These are phyloP conservation scores for Nezara viridula DNA, from an alignment of 2,888 invertebrate species.

Conservation along the genomic window DNA sequence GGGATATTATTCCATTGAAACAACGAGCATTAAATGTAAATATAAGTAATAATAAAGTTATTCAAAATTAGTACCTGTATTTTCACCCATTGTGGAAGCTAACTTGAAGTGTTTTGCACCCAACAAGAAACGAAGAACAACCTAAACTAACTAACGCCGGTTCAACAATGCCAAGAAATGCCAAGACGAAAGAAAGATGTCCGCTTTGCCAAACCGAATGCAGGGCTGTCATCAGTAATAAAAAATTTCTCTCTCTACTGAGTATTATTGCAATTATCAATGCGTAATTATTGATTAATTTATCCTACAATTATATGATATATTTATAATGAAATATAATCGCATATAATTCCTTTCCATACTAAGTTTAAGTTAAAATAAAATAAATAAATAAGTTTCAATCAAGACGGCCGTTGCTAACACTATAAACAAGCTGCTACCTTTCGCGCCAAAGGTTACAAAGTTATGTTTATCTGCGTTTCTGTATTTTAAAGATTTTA, in stretches of 20 bases:
- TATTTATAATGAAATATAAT: not conserved
- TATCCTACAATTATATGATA: not conserved
- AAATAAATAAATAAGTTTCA: not conserved
- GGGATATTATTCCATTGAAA: not conserved
- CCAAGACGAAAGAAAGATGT: constrained; percentile 38
- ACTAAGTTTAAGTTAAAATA: not conserved
- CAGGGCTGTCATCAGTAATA: not conserved
- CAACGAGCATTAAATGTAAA: not conserved
- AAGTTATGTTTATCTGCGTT: not conserved
- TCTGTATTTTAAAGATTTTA: not conserved
- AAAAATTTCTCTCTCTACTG: not conserved
- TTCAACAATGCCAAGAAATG: constrained; percentile 14
- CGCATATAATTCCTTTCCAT: not conserved
- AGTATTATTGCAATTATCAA: not conserved
- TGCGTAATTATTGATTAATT: not conserved
- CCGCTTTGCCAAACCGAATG: not conserved
- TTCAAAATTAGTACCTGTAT: not conserved
- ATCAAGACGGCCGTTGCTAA: not conserved
- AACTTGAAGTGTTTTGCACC: not conserved
- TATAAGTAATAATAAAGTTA: not conserved
- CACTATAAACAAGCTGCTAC: not conserved
- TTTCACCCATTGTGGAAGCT: not conserved
- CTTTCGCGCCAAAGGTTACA: constrained; percentile 20
- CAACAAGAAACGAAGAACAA: not conserved
- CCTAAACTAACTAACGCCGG: constrained; percentile 25